Percentiles rank a stretch among this genome's conserved stretches.
Evolutionary conservation across 2,113 vertebrate species (phyloP).

Genomic region (Lepidothrix coronata): DNA sequence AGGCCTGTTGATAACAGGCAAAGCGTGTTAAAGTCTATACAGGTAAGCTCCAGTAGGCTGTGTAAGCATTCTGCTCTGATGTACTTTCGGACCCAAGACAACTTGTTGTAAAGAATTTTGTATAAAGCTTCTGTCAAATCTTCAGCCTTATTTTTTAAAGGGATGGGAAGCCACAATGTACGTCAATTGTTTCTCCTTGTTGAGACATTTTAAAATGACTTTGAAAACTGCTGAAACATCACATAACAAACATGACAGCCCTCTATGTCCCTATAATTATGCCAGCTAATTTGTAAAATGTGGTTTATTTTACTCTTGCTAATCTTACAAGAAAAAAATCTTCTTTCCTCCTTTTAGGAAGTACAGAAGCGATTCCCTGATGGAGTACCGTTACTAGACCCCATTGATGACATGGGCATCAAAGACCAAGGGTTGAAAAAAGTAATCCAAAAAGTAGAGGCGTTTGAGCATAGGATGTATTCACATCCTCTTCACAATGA

Average conservation of each 20-base stretch:
- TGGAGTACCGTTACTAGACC: slow-evolving; percentile 90
- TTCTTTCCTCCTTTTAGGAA: slow-evolving; percentile 76
- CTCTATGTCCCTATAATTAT: not conserved
- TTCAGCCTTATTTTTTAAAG: not conserved
- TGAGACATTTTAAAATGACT: not conserved
- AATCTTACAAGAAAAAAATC: not conserved
- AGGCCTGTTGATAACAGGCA: slow-evolving; percentile 92
- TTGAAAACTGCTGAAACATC: not conserved
- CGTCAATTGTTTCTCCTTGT: not conserved
- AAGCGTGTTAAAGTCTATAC: slow-evolving; percentile 94
- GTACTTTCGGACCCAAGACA: not conserved
- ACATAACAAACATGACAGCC: not conserved
- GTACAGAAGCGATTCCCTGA: slow-evolving; percentile 96
- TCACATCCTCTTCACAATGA: slow-evolving; percentile 95
- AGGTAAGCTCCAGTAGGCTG: slow-evolving; percentile 67
- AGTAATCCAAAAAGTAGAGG: slow-evolving; percentile 95
- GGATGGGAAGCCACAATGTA: not conserved
- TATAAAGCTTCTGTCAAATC: not conserved
- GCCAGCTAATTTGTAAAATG: not conserved
- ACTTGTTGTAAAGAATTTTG: not conserved
- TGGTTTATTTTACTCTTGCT: not conserved
- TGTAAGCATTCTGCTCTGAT: not conserved
- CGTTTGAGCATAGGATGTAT: slow-evolving; percentile 97
- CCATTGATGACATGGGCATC: slow-evolving; percentile 97
- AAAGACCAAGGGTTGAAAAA: slow-evolving; percentile 94